Conservation (phyloP, 2,888 invertebrate species). For the Machimus rusticus region DNA sequence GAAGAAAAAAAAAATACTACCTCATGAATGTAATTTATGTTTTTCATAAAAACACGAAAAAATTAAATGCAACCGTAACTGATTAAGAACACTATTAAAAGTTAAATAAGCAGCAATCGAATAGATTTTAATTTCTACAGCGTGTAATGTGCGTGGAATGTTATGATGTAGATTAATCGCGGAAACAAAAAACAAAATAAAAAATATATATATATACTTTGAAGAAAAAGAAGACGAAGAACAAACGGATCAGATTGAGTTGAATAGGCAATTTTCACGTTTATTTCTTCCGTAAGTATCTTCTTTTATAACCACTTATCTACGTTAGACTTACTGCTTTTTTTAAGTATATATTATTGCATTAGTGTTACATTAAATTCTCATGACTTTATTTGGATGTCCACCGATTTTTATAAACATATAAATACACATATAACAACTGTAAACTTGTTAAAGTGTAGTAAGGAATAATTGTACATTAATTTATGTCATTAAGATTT, state of each 20-base stretch:
- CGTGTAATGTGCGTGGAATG: slow-evolving; percentile 10
- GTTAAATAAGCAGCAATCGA: slow-evolving; percentile 34
- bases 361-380: slow-evolving; percentile 40
- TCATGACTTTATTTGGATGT: slow-evolving; percentile 45
- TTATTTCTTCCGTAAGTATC: slow-evolving; percentile 23
- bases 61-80: slow-evolving; percentile 17
- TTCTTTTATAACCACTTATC: slow-evolving; percentile 28
- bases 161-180: not conserved
- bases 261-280: slow-evolving; percentile 31
- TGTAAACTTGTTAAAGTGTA: slow-evolving; percentile 37
- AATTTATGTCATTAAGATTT: slow-evolving; percentile 44
- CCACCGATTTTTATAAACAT: slow-evolving; percentile 42
- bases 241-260: slow-evolving; percentile 25
- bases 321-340: slow-evolving; percentile 22
- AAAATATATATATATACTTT: not conserved
- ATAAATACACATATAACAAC: slow-evolving; percentile 33
- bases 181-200: not conserved
- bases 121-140: slow-evolving; percentile 27
- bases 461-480: slow-evolving; percentile 40
- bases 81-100: slow-evolving; percentile 18
- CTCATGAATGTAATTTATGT: slow-evolving; percentile 40
- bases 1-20: slow-evolving; percentile 39
- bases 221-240: slow-evolving; percentile 20
- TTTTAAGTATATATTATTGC: slow-evolving; percentile 22
- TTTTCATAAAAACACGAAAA: slow-evolving; percentile 38